Percentiles rank a stretch among this genome's conserved stretches.
These are phyloP conservation scores for Monochamus saltuarius DNA, from an alignment of 1,140 invertebrate species.

Conservation along the genomic window DNA sequence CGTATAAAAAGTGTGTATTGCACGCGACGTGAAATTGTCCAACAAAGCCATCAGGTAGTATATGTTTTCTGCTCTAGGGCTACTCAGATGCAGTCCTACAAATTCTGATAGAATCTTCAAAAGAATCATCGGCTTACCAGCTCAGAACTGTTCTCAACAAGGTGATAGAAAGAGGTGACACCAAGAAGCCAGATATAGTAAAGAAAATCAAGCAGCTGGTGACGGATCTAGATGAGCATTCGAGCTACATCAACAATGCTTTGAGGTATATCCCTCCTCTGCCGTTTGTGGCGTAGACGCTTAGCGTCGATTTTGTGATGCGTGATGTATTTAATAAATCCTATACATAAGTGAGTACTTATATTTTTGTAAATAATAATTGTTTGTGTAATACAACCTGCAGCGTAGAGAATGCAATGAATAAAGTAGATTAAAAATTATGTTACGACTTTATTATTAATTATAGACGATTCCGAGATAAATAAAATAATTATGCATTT, in stretches of 20 bases:
- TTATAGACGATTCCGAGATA: no score
- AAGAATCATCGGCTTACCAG: slow-evolving; percentile 54
- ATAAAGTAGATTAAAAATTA: no score
- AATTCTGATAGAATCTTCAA: slow-evolving; percentile 52
- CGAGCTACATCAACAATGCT: slow-evolving; percentile 55
- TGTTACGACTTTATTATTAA: no score
- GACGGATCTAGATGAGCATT: slow-evolving; percentile 53
- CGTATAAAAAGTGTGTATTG: no score
- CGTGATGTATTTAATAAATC: not conserved
- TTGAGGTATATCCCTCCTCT: slow-evolving; percentile 52
- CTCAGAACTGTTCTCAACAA: slow-evolving; percentile 54
- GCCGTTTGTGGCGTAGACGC: slow-evolving; percentile 28
- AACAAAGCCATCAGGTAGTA: no score
- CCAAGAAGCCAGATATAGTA: slow-evolving; percentile 54
- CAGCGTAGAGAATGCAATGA: no score
- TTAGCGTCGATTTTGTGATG: not conserved
- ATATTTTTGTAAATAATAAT: no score
- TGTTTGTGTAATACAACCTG: no score
- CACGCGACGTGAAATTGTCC: no score
- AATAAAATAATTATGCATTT: no score
- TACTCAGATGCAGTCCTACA: slow-evolving; percentile 55
- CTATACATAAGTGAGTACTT: no score
- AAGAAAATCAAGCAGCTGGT: slow-evolving; percentile 56
- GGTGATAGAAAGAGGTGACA: slow-evolving; percentile 56
- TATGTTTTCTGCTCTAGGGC: slow-evolving; percentile 47